Conservation (phyloP, 2,888 invertebrate species). For the Bruchidius siliquastri region DNA sequence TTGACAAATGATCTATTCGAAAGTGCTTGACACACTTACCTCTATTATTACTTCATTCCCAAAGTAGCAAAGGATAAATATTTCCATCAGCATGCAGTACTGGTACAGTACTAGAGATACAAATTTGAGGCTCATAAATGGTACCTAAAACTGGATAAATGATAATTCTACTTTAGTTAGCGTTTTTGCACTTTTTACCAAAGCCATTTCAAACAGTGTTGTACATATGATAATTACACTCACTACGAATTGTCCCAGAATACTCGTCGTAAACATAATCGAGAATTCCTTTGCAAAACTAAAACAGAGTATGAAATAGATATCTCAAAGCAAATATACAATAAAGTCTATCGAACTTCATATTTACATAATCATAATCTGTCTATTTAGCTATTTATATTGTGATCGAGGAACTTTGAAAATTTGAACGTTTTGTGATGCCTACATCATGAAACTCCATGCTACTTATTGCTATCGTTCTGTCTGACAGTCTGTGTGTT, state of each 20-base stretch:
- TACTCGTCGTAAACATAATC: conserved; percentile 17
- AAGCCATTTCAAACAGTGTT: conserved; percentile 41
- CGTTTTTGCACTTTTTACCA: conserved; percentile 25
- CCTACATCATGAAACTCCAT: too few species aligned
- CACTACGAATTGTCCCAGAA: conserved; percentile 17
- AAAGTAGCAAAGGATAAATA: conserved; percentile 55
- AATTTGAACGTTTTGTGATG: too few species aligned
- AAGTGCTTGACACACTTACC: too few species aligned
- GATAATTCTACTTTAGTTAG: not conserved
- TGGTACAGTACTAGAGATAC: conserved; percentile 53
- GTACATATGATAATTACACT: conserved; percentile 41
- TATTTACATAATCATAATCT: too few species aligned
- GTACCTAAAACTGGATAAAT: conserved; percentile 17
- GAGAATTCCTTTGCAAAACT: conserved; percentile 21
- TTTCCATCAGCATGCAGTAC: conserved; percentile 53
- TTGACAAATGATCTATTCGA: too few species aligned
- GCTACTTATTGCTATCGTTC: too few species aligned
- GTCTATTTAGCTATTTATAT: too few species aligned
- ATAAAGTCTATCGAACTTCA: too few species aligned
- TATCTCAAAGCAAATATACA: not conserved
- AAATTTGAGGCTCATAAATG: conserved; percentile 34
- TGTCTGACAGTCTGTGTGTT: too few species aligned
- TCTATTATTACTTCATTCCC: conserved; percentile 55
- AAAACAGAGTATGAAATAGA: too few species aligned
- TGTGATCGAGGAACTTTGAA: too few species aligned